Base-by-base conservation (phyloP, 2,113 vertebrate species). In the Scartelaos histophorus region DNA sequence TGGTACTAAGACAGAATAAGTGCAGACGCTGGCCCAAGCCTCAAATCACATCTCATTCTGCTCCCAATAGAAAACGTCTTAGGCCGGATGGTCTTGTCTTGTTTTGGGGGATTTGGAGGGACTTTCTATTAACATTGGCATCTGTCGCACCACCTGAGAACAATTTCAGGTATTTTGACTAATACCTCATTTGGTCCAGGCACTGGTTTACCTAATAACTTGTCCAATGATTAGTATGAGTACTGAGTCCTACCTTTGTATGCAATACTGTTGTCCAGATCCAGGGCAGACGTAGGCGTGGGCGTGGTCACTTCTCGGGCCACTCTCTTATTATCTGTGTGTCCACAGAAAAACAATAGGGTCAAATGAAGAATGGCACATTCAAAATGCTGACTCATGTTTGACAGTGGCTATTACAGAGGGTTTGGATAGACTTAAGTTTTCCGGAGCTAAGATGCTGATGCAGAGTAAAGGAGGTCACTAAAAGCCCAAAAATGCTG, bases 231-330 rank as follows among this genome's bases (percentile, higher is more conserved):
- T 11, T 4, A 25, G 24, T 24, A 25, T 60, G 12, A 35, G 11
- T 24, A 24, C 15, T 19, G 7, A 22, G 25, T 7, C 1, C 0
- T 84, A 93, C 91, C 92, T 89, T 91, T 93, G 79, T 93, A 93
- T 34, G 86, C 90, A 7, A 89, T 66, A 69, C 75, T 84, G 84
- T 85, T 87, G 77, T 90, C 90, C 57, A 82, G 75, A 56, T 88
- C 85, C 7, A 73, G 66, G 22, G 84, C 79, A 17, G 86, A 69
- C 65, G 43, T 17, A 12, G 91, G 73, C 25, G 75, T 71, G 38
- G 82, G 84, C 13, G 81, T 77, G 84, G 75, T 72, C 49, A 69
- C 70, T 25, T 90, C 90, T 29, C n/a, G 43, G 34, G 16, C 65
- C 60, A 66, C 74, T 76, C 76, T 78, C 67, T 74, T 78, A 58